Evolutionary conservation across 2,888 invertebrate genomes (phyloP).

Genomic region (Nemotelus pantherinus): DNA sequence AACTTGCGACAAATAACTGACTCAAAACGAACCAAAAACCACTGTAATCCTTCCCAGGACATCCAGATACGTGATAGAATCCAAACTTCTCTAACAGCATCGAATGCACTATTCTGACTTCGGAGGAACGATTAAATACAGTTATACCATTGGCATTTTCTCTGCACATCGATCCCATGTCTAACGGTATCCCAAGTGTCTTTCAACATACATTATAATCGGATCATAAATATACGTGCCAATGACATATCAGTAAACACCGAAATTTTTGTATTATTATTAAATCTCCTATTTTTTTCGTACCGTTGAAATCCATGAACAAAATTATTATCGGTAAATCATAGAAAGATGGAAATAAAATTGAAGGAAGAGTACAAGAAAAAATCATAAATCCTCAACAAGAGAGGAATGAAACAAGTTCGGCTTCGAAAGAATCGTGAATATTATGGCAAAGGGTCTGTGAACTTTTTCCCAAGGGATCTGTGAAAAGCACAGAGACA

Average conservation of each 20-base stretch:
- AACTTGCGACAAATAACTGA: no score
- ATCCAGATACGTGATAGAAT: neutral
- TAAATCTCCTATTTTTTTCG: constrained; percentile 28
- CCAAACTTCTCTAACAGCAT: neutral
- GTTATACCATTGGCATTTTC: no score
- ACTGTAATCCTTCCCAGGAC: constrained; percentile 2
- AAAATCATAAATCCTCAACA: constrained; percentile 35
- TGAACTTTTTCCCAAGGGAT: constrained; percentile 22
- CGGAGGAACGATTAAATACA: neutral
- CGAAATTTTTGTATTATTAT: constrained; percentile 36
- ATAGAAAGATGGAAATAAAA: constrained; percentile 40
- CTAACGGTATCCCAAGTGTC: no score
- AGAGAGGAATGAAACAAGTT: neutral
- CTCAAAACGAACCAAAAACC: no score
- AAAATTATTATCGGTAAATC: constrained; percentile 41
- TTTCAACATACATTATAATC: constrained; percentile 1
- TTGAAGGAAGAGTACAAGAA: constrained; percentile 39
- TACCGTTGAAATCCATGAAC: constrained; percentile 6
- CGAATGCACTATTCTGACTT: constrained; percentile 14
- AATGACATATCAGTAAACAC: constrained; percentile 43
- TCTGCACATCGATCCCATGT: no score
- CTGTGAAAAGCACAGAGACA: neutral
- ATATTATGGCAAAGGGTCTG: constrained; percentile 30
- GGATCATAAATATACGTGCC: constrained; percentile 39
- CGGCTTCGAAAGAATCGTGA: neutral